Evolutionary conservation across 2,888 invertebrate species (phyloP).

Genomic region (Eupeodes luniger): DNA sequence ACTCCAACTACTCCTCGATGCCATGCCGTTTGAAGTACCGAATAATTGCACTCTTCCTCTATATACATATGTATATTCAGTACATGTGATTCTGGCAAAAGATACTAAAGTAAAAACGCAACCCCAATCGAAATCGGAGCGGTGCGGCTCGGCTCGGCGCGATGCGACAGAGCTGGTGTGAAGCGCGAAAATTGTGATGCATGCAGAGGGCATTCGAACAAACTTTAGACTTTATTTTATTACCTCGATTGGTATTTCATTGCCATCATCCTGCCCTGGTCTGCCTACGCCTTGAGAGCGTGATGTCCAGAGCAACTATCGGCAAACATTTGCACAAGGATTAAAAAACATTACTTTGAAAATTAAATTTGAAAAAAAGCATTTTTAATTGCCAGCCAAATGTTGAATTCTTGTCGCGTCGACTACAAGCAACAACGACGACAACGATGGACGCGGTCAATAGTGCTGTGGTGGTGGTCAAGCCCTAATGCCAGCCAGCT

Average conservation of each 20-base stretch:
- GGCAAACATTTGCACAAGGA: constrained; percentile 22
- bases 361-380: constrained; percentile 48
- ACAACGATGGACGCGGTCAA: constrained; percentile 45
- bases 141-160: too few species aligned
- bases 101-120: constrained; percentile 38
- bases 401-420: constrained; percentile 67
- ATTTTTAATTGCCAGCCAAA: constrained; percentile 70
- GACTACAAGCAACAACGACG: neutral
- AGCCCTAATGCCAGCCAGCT: constrained; percentile 26
- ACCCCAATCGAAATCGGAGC: constrained; percentile 9
- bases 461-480: constrained; percentile 22
- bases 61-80: too few species aligned
- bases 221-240: constrained; percentile 54
- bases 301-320: constrained; percentile 29
- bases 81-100: neutral
- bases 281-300: constrained; percentile 48
- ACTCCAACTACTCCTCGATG: constrained; percentile 17
- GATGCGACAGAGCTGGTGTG: neutral
- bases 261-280: constrained; percentile 37
- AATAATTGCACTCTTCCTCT: constrained; percentile 45
- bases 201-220: neutral
- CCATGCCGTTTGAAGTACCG: constrained; percentile 57
- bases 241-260: constrained; percentile 70
- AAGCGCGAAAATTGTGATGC: constrained; percentile 30
- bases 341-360: neutral